Evolutionary conservation across 1,140 invertebrate genomes (phyloP), one percentile per base, ranked within the genome.

Genomic region (Pissodes strobi): DNA sequence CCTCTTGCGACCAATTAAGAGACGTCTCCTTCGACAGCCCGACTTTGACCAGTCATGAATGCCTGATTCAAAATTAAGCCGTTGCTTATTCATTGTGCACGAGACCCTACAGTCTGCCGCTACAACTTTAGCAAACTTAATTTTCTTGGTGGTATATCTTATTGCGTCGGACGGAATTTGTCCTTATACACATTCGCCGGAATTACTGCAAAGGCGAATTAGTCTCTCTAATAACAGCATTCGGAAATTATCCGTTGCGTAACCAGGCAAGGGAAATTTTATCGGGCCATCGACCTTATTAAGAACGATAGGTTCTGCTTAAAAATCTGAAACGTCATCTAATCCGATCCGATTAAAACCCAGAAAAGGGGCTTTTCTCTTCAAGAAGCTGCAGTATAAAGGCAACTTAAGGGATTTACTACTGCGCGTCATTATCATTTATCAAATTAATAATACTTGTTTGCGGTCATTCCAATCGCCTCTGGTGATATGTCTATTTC

Each of bases 251-350:
- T n/a, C n/a, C n/a, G n/a, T n/a, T n/a, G n/a, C n/a, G n/a, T n/a
- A n/a, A n/a, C n/a, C n/a, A n/a, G n/a, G n/a, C n/a, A n/a, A n/a
- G n/a, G n/a, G n/a, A n/a, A n/a, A n/a, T n/a, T n/a, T n/a, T n/a
- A n/a, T n/a, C n/a, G n/a, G n/a, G n/a, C n/a, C 43, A n/a, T 34
- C 57, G 57, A 48, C 57, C 57, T 59, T 48, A 48, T 59, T 59
- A 59, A n/a, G n/a, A n/a, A 57, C 8, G 15, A 53, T 4, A 9
- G 12, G 18, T 13, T 10, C 21, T 2, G 25, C 48, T 61, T 61
- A 61, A 61, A 61, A 61, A 61, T 61, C 46, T 27, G 48, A 61
- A 61, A 38, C 48, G 58, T 61, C 58, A 61, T 61, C 58, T 61
- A 61, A 61, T 51, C 46, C 38, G 34, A 61, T 61, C 58, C 46